phyloP scores from a whole-genome alignment of 2,113 vertebrate species.

The Erpornis zantholeuca region DNA sequence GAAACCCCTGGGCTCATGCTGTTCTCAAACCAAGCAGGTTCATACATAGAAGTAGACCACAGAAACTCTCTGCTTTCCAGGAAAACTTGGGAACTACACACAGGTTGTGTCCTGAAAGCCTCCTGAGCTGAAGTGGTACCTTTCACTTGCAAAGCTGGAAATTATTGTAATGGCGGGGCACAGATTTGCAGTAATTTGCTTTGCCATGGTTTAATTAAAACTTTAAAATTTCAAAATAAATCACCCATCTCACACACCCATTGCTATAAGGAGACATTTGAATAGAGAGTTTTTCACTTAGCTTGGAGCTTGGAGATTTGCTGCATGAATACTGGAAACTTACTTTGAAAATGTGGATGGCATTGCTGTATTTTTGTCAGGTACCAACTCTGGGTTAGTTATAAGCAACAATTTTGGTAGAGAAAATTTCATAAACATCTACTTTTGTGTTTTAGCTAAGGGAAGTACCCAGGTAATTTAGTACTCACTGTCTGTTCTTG shows the following conservation, averaged over 20 bases:
- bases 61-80: not conserved
- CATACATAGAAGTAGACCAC: not conserved
- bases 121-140: not conserved
- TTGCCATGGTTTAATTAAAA: not conserved
- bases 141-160: not conserved
- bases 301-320: not conserved
- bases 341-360: not conserved
- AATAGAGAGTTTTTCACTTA: not conserved
- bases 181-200: not conserved
- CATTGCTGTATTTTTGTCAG: not conserved
- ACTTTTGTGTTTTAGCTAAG: not conserved
- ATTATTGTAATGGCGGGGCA: not conserved
- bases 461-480: not conserved
- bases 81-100: not conserved
- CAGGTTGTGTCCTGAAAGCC: not conserved
- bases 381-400: not conserved
- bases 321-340: not conserved
- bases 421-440: not conserved
- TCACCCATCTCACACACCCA: not conserved
- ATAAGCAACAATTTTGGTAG: not conserved
- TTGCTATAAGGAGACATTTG: not conserved
- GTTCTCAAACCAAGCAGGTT: not conserved
- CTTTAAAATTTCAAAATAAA: no score
- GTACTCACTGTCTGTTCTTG: not conserved
- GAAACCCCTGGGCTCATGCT: not conserved